Percentiles rank a stretch among this genome's conserved stretches.
Conservation (phyloP, 1,140 invertebrate genomes). For the Sarcophaga bullata region DNA sequence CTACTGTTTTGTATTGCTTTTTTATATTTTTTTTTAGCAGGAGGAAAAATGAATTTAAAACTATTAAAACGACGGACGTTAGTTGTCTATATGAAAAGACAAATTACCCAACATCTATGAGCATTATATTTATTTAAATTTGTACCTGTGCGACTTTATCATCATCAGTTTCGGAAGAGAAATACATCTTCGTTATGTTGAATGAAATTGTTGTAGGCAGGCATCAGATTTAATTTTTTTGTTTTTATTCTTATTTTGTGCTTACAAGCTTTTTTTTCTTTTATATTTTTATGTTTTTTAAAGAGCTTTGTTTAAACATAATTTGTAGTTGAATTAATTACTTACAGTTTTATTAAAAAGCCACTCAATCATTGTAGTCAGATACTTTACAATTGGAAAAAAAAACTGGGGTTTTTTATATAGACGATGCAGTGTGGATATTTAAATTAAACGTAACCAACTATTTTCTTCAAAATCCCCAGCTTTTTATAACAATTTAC, state of each 20-base stretch:
- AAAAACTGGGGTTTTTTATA: background rate
- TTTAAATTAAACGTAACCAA: background rate
- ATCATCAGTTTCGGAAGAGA: background rate
- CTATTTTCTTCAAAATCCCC: too few relatives aligned
- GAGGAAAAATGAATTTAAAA: background rate
- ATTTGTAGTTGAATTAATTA: constrained; percentile 37
- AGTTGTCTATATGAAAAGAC: background rate
- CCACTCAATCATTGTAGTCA: constrained; percentile 35
- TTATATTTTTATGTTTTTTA: background rate
- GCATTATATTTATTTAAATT: background rate
- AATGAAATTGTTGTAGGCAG: background rate
- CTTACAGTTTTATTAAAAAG: constrained; percentile 32
- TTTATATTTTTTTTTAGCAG: too few relatives aligned
- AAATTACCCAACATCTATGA: background rate
- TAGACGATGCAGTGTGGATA: background rate
- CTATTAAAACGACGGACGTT: background rate
- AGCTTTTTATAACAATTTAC: too few relatives aligned
- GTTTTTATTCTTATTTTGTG: background rate
- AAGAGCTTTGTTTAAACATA: constrained; percentile 28
- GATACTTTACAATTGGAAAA: background rate
- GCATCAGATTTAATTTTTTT: background rate
- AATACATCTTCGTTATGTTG: constrained; percentile 7
- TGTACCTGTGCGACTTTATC: background rate
- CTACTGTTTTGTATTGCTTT: too few relatives aligned
- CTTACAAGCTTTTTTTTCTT: background rate